Evolutionary conservation across 2,113 vertebrate genomes (phyloP), one percentile per base, ranked within the genome.

Genomic region (Reinhardtius hippoglossoides): DNA sequence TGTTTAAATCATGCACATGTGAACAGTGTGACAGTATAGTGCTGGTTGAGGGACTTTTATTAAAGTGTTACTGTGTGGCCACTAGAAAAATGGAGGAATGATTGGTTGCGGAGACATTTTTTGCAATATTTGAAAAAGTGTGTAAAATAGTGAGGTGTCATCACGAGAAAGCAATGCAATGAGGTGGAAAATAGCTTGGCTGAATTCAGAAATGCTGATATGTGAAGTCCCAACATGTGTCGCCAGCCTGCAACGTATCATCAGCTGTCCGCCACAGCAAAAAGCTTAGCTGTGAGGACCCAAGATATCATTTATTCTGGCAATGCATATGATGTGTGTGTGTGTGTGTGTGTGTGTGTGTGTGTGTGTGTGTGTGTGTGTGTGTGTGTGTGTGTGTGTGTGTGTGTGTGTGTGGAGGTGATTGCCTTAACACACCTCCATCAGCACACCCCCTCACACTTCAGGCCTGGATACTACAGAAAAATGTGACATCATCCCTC

Each of bases 401-500:
- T 27, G 57, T 52, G 70, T 5, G 26, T 71, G 68, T 66, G 52
- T 55, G 26, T 55, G 24, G n/a, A 23, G 31, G 65, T 61, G 40
- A 82, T 81, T 50, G 20, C 46, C 1, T 18, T 26, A 57, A 68
- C 63, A 63, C 44, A 59, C 74, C 13, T 84, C 74, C 48, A 20
- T 82, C 58, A 62, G 57, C 26, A 67, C 48, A n/a, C 15, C 9
- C 0, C 35, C 4, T 74, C 60, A 23, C 63, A 62, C 55, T 23
- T 44, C 18, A 57, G 62, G 61, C 58, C 26, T 66, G 78, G 71
- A 68, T 21, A 50, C 67, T 86, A 1, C 50, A 73, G 62, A 62
- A 10, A 65, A 42, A 74, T 72, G 79, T 87, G 67, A 89, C 86
- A 66, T 89, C 87, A 88, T 70, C 57, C 24, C 56, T 73, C 68